These are phyloP conservation scores for Pseudoatta argentina DNA, from an alignment of 1,140 invertebrate species.

Conservation along the genomic window DNA sequence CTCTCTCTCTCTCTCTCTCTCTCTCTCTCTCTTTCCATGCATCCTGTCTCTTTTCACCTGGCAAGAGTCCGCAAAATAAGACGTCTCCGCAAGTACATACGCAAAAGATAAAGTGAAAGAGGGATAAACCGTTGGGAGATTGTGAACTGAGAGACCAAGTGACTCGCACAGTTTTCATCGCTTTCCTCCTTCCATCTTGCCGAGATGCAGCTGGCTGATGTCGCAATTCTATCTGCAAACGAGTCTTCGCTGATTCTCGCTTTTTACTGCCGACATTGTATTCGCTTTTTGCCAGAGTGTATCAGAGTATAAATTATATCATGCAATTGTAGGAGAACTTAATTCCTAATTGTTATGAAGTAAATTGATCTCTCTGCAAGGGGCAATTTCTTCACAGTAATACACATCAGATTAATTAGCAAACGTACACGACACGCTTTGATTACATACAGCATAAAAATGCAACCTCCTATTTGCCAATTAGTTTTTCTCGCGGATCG, in stretches of 20 bases:
- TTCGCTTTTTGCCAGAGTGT: neutral
- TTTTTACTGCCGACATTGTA: neutral
- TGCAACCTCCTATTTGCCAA: neutral
- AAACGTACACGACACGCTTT: neutral
- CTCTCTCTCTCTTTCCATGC: neutral
- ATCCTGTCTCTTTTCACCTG: constrained; percentile 16
- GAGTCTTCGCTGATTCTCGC: neutral
- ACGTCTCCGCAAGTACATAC: constrained; percentile 29
- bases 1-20: neutral
- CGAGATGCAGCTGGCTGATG: constrained; percentile 12
- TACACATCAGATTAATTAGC: neutral
- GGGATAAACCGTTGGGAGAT: constrained; percentile 16
- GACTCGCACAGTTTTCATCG: constrained; percentile 36
- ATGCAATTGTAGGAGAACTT: neutral
- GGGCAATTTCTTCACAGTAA: neutral
- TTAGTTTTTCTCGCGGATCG: constrained; percentile 7
- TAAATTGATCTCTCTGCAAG: neutral
- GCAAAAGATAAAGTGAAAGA: constrained; percentile 27
- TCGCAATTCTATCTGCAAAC: constrained; percentile 31
- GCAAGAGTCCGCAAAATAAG: constrained; percentile 19
- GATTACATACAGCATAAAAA: neutral
- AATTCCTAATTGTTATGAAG: neutral
- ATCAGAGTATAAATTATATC: constrained; percentile 15
- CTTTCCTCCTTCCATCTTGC: constrained; percentile 17
- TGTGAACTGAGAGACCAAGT: constrained; percentile 15